Percentiles rank a stretch among this genome's conserved stretches.
Evolutionary conservation across 2,797 vertebrate species (phyloP).

Genomic region (Scomberomorus guttatus): DNA sequence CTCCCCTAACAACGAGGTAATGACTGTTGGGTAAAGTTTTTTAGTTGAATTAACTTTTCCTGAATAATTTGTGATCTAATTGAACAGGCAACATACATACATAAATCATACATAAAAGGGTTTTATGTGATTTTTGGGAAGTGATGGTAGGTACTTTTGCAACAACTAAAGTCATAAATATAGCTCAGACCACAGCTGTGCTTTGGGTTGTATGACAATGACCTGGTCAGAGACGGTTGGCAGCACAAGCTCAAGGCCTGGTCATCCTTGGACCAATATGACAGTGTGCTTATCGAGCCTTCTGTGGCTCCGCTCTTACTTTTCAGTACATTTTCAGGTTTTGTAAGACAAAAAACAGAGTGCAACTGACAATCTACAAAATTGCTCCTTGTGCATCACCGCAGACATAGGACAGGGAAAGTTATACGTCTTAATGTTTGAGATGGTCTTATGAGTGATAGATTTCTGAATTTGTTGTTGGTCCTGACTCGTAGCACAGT

Average conservation of each 20-base stretch:
- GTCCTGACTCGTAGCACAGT: background rate
- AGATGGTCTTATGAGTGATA: background rate
- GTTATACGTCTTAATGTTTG: no score
- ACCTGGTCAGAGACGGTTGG: background rate
- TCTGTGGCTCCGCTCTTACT: background rate
- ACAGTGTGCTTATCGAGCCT: background rate
- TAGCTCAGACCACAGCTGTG: conserved; percentile 1
- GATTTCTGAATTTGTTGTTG: background rate
- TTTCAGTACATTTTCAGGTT: background rate
- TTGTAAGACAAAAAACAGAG: background rate
- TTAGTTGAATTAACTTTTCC: background rate
- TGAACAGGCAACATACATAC: background rate
- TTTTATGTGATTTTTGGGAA: conserved; percentile 21
- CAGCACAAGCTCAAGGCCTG: background rate
- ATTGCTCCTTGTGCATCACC: no score
- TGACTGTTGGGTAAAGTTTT: conserved; percentile 26
- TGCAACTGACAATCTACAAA: background rate
- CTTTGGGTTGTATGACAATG: no score
- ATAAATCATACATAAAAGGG: conserved; percentile 27
- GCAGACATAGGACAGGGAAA: background rate
- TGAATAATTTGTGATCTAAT: conserved; percentile 33
- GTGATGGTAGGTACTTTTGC: conserved; percentile 3
- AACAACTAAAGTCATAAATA: conserved; percentile 2
- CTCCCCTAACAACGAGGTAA: background rate
- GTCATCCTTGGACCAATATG: background rate